These are phyloP conservation scores for Euthynnus affinis DNA, from an alignment of 2,797 vertebrate species.

Conservation along the genomic window DNA sequence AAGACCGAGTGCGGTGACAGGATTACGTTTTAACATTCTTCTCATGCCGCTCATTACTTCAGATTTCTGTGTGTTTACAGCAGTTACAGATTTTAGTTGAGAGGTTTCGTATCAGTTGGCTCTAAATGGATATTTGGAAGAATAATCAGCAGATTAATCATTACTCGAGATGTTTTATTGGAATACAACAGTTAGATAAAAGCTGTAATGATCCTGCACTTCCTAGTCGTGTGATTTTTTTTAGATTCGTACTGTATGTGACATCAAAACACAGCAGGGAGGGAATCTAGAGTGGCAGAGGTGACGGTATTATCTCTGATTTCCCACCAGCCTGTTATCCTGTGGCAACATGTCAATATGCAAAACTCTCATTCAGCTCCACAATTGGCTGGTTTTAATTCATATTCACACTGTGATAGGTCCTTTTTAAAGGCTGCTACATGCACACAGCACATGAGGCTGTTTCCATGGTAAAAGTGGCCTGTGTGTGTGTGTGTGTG, in stretches of 20 bases:
- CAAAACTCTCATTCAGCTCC: slow-evolving; percentile 37
- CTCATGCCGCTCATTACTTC: not conserved
- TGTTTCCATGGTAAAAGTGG: slow-evolving; percentile 72
- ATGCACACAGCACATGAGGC: slow-evolving; percentile 51
- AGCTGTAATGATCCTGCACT: too few relatives aligned
- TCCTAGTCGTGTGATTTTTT: not conserved
- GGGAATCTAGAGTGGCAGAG: not conserved
- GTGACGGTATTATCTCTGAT: slow-evolving; percentile 31
- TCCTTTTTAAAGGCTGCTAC: slow-evolving; percentile 37
- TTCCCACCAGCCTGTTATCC: slow-evolving; percentile 21
- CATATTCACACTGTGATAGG: slow-evolving; percentile 56
- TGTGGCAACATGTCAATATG: slow-evolving; percentile 55
- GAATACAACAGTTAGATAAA: too few relatives aligned
- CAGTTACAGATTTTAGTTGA: not conserved
- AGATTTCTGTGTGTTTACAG: not conserved
- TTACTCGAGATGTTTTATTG: too few relatives aligned
- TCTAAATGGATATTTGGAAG: too few relatives aligned
- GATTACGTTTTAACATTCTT: slow-evolving; percentile 14
- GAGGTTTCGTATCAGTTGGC: not conserved
- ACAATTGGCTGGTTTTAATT: slow-evolving; percentile 65
- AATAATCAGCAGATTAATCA: too few relatives aligned
- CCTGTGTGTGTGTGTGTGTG: slow-evolving; percentile 15
- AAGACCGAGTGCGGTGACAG: not conserved
- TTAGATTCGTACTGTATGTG: not conserved
- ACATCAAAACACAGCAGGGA: not conserved